phyloP scores from a whole-genome alignment of 1,140 invertebrate genomes.

The Drosophila pseudoananassae region DNA sequence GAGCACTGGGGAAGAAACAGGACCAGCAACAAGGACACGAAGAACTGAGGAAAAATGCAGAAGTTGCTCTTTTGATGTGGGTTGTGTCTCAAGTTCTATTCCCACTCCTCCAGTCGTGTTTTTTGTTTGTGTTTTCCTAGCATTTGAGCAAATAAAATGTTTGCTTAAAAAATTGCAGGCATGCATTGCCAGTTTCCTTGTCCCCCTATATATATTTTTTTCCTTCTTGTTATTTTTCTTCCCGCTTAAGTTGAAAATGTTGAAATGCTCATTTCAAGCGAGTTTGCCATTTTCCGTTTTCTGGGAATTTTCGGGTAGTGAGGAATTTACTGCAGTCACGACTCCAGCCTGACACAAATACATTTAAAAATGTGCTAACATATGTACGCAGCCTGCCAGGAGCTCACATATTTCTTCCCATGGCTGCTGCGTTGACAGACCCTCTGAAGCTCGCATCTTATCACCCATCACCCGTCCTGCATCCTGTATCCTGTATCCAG shows the following conservation, averaged over 20 bases:
- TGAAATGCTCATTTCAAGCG: constrained; percentile 59
- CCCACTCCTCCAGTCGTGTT: neutral
- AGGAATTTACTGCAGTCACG: constrained; percentile 79
- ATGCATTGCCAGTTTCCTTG: constrained; percentile 55
- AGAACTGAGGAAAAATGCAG: constrained; percentile 22
- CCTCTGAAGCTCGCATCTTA: constrained; percentile 6
- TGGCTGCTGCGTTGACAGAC: constrained; percentile 33
- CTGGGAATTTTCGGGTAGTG: constrained; percentile 50
- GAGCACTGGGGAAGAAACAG: constrained; percentile 20
- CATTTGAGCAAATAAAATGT: constrained; percentile 73
- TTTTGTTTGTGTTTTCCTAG: constrained; percentile 26
- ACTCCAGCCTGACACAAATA: constrained; percentile 63
- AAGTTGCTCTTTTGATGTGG: constrained; percentile 69
- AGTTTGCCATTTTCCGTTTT: constrained; percentile 39
- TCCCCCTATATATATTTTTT: neutral
- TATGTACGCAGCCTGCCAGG: constrained; percentile 31
- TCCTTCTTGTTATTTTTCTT: constrained; percentile 1
- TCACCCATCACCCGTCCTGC: constrained; percentile 14
- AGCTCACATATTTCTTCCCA: constrained; percentile 47
- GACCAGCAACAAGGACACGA: constrained; percentile 22
- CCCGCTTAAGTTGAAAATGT: constrained; percentile 54
- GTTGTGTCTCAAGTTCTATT: constrained; percentile 61
- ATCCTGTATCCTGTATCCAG: neutral
- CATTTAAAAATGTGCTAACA: constrained; percentile 72
- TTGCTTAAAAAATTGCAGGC: constrained; percentile 77